Conservation (phyloP, 92 coral and sea anemone species). For the Actinernus sp. region DNA sequence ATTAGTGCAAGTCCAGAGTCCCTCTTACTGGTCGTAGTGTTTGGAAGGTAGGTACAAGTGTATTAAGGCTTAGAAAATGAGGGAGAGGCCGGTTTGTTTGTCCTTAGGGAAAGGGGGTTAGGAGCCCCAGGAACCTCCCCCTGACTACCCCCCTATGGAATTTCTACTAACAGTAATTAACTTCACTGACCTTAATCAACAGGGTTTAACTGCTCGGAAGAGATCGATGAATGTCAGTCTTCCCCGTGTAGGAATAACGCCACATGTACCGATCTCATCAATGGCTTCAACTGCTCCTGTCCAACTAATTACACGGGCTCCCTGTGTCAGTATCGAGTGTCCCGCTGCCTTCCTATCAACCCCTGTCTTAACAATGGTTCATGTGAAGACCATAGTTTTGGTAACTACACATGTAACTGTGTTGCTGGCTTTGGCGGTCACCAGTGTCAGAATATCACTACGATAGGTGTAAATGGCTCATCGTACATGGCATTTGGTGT, state of each 20-base stretch:
- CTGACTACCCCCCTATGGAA: no score
- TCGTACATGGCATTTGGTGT: slow-evolving; percentile 72
- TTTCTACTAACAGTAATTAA: no score
- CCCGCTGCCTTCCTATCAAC: slow-evolving; percentile 61
- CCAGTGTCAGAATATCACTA: slow-evolving; percentile 80
- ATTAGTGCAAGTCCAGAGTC: no score
- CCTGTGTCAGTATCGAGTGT: slow-evolving; percentile 66
- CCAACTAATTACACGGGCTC: slow-evolving; percentile 80
- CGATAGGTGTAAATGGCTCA: slow-evolving; percentile 84
- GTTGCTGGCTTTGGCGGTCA: slow-evolving; percentile 84
- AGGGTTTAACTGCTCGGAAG: slow-evolving; percentile 87
- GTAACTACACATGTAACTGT: slow-evolving; percentile 86
- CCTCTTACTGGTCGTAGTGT: no score
- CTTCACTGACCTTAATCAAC: no score
- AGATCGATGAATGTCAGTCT: slow-evolving; percentile 84
- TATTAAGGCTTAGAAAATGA: no score
- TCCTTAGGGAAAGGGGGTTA: no score
- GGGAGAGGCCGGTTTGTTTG: no score
- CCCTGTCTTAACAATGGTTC: slow-evolving; percentile 88
- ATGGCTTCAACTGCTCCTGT: slow-evolving; percentile 78
- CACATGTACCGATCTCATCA: slow-evolving; percentile 49
- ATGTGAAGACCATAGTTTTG: slow-evolving; percentile 44
- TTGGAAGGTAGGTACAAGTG: no score
- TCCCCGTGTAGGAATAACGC: slow-evolving; percentile 82
- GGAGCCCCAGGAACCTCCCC: no score